These are phyloP conservation scores for Calephelis perditalis DNA, from an alignment of 2,888 invertebrate species.

Conservation along the genomic window DNA sequence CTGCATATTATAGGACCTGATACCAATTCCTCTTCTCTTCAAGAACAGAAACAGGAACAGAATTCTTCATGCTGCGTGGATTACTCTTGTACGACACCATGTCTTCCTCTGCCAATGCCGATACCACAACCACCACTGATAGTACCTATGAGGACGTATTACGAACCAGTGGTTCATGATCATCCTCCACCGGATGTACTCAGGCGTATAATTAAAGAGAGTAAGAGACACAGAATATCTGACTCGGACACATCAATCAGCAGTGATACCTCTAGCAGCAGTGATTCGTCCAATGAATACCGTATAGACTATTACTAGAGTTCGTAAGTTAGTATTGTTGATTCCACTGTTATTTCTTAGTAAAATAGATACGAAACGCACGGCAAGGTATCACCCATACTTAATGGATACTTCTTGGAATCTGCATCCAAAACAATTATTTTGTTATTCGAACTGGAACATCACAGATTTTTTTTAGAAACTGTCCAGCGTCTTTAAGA, in stretches of 20 bases:
- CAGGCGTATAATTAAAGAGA: conserved; percentile 1
- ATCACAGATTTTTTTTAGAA: too few relatives aligned
- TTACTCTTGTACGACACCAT: conserved; percentile 23
- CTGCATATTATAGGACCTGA: not conserved
- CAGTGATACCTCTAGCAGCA: conserved; percentile 23
- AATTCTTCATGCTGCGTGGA: conserved; percentile 12
- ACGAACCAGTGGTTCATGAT: conserved; percentile 53
- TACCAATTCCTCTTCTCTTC: not conserved
- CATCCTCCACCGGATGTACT: conserved; percentile 45
- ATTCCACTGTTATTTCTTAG: not conserved
- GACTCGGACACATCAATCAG: not conserved
- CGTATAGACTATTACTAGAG: not conserved
- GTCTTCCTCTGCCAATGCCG: conserved; percentile 26
- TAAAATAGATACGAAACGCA: too few relatives aligned
- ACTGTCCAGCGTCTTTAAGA: too few relatives aligned
- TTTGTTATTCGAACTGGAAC: too few relatives aligned
- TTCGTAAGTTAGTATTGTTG: not conserved
- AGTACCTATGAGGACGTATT: conserved; percentile 44
- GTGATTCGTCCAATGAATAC: conserved; percentile 24
- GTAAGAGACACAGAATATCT: not conserved
- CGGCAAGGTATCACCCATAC: too few relatives aligned
- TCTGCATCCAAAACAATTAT: too few relatives aligned
- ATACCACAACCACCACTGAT: conserved; percentile 39
- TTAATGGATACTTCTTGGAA: not conserved
- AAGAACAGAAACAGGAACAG: not conserved